Percentiles rank a stretch among this genome's conserved stretches.
Evolutionary conservation across 1,140 invertebrate genomes (phyloP).

Genomic region (Drosophila dunni): DNA sequence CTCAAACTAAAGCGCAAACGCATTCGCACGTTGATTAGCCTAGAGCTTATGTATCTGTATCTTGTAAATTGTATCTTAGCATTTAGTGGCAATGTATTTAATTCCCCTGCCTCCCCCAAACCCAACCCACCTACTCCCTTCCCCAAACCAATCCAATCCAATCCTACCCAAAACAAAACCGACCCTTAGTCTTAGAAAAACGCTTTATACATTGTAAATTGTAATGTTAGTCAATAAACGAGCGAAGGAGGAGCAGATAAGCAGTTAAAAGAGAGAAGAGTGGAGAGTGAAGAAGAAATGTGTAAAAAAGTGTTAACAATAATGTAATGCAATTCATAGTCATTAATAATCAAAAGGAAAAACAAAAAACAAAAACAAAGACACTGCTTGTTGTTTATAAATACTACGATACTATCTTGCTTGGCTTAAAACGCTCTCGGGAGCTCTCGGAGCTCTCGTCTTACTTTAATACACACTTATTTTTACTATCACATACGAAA

Average conservation of each 20-base stretch:
- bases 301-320: background rate
- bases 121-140: slow-evolving; percentile 4
- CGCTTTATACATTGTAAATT: slow-evolving; percentile 80
- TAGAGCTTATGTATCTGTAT: slow-evolving; percentile 37
- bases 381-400: slow-evolving; percentile 61
- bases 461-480: slow-evolving; percentile 20
- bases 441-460: slow-evolving; percentile 14
- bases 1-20: slow-evolving; percentile 3
- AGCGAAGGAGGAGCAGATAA: slow-evolving; percentile 23
- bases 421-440: slow-evolving; percentile 49
- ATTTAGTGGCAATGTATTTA: slow-evolving; percentile 78
- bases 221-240: slow-evolving; percentile 66
- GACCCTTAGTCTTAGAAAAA: slow-evolving; percentile 65
- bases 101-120: slow-evolving; percentile 25
- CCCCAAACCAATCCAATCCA: background rate
- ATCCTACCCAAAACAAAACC: background rate
- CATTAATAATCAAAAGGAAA: slow-evolving; percentile 44
- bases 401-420: slow-evolving; percentile 63
- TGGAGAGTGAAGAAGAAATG: background rate
- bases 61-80: slow-evolving; percentile 65
- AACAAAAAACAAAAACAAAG: too few species aligned
- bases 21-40: slow-evolving; percentile 67
- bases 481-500: slow-evolving; percentile 28
- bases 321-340: slow-evolving; percentile 46
- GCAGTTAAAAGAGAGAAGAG: background rate